phyloP scores from a whole-genome alignment of 2,797 vertebrate genomes.

The Bradypodion ventrale region DNA sequence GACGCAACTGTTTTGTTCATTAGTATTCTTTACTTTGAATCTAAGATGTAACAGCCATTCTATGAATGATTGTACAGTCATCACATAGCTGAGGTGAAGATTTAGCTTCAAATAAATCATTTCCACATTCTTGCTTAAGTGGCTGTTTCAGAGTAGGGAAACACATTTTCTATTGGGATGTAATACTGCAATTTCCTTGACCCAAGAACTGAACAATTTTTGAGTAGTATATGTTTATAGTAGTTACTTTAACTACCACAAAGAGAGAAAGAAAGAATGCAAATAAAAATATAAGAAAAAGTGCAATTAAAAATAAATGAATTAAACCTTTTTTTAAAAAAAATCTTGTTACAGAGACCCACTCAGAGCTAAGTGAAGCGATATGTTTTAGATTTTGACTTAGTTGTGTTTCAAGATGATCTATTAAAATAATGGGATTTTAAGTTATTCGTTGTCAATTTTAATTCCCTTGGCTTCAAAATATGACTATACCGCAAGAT shows the following conservation, averaged over 20 bases:
- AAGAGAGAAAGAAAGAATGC: slow-evolving; percentile 58
- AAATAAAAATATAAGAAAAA: slow-evolving; percentile 56
- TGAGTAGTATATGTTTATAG: slow-evolving; percentile 78
- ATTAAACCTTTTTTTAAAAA: background rate
- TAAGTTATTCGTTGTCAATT: background rate
- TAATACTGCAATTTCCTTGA: slow-evolving; percentile 85
- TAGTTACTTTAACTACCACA: slow-evolving; percentile 63
- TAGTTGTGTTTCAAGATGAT: no score
- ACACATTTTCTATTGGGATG: slow-evolving; percentile 83
- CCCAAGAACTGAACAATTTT: slow-evolving; percentile 83
- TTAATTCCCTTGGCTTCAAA: background rate
- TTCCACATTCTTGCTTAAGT: slow-evolving; percentile 90
- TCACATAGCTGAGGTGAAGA: slow-evolving; percentile 75
- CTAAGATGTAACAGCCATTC: slow-evolving; percentile 69
- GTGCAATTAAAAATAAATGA: background rate
- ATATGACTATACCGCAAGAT: background rate
- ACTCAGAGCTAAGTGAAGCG: background rate
- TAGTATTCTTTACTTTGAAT: slow-evolving; percentile 65
- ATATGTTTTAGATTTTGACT: background rate
- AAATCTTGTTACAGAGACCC: background rate
- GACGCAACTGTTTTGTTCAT: slow-evolving; percentile 36
- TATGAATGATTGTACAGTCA: slow-evolving; percentile 80
- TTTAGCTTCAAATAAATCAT: slow-evolving; percentile 89
- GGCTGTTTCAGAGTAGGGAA: slow-evolving; percentile 86
- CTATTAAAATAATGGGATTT: background rate